phyloP scores from a whole-genome alignment of 2,888 invertebrate species.

The Papilio protenor region DNA sequence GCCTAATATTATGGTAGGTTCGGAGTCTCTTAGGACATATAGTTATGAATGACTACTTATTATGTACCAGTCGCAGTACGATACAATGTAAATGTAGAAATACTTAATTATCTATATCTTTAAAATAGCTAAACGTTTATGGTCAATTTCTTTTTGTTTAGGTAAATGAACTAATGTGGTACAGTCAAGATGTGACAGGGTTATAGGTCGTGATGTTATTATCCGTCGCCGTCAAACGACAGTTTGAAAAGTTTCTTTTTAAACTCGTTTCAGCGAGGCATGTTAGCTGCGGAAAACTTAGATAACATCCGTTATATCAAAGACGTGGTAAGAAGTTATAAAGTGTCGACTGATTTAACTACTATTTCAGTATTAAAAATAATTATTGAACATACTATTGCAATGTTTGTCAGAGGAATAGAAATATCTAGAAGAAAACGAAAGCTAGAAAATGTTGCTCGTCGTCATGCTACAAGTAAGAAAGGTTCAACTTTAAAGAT shows the following conservation, averaged over 20 bases:
- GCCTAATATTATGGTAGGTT: no score
- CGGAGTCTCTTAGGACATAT: no score
- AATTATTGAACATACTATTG: background rate
- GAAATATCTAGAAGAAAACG: background rate
- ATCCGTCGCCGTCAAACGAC: constrained; percentile 12
- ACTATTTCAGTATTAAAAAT: background rate
- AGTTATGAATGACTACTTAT: no score
- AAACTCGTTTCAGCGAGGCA: constrained; percentile 26
- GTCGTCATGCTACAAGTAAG: no score
- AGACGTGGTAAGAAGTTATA: constrained; percentile 3
- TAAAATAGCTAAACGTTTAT: background rate
- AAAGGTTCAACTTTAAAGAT: no score
- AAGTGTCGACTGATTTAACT: constrained; percentile 1
- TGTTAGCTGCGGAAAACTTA: constrained; percentile 24
- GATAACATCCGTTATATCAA: constrained; percentile 24
- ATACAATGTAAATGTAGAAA: no score
- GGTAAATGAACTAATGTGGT: background rate
- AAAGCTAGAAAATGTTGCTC: background rate
- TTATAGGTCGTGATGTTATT: constrained; percentile 19
- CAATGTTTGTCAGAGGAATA: background rate
- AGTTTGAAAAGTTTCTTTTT: constrained; percentile 25
- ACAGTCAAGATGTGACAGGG: background rate
- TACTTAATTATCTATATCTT: background rate
- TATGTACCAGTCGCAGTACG: no score
- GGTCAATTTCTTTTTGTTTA: background rate